Evolutionary conservation across 2,888 invertebrate genomes (phyloP), one percentile per base, ranked within the genome.

Genomic region (Drosophila subsilvestris): DNA sequence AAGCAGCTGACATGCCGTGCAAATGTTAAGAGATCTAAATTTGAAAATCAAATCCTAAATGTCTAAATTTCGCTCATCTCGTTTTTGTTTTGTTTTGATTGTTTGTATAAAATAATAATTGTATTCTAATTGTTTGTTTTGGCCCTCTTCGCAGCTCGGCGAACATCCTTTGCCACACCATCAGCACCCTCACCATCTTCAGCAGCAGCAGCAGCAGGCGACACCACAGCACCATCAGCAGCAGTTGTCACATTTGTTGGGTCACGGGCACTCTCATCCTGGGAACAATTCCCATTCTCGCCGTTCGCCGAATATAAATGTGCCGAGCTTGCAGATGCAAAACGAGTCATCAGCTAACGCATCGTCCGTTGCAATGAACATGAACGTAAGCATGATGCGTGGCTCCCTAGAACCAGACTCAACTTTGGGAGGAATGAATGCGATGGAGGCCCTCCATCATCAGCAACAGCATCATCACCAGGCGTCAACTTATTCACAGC

Each of bases 361-460:
- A 1, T 57, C 62, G 18, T 12, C 32, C 32, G 57, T 62, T 27
- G 74, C 93, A 1, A 66, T 71, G 72, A 67, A 63, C 7, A 76
- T 80, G 27, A 94, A 71, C 25, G 73, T 94, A 93, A 94, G 93
- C 80, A 94, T 94, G 53, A 94, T 94, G 93, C 93, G 94, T 56
- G 93, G 92, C 67, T 72, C 84, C 2, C 75, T 94, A 92, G 94
- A 93, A 56, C 37, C 56, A 9, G 80, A 81, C n/a, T 56, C 90
- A 0, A 29, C 63, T 5, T 61, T 88, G 18, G 81, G 77, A 14
- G 75, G 72, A 18, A 75, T 80, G 55, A 87, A 87, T 32, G 81
- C 71, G 18, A 81, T 85, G 37, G 88, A 86, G 53, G 50, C 71
- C n/a, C 62, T 80, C 17, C 76, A 86, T 62, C 75, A 83, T 14